A percentile compares a stretch with the other conserved stretches of the same genome.
phyloP scores from a whole-genome alignment of 2,797 vertebrate species.

The Sebastes alutus region DNA sequence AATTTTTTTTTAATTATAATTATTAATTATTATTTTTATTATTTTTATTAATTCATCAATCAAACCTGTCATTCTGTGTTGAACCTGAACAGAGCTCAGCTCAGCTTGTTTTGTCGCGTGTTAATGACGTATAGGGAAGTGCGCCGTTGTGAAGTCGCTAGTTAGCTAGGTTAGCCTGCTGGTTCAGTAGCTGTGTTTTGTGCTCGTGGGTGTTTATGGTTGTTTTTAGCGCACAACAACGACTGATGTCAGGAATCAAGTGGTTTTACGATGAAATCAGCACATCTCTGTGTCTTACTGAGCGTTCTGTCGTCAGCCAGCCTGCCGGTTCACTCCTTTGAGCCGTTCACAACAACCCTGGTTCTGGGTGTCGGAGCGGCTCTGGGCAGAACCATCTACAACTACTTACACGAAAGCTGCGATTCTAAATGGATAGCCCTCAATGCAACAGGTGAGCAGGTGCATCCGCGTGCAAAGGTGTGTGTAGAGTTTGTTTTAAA shows the following conservation, averaged over 20 bases:
- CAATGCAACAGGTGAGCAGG: slow-evolving; percentile 76
- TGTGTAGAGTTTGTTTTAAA: no score
- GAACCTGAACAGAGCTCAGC: no score
- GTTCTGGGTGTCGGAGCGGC: slow-evolving; percentile 47
- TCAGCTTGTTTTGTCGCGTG: not conserved
- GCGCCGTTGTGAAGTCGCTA: not conserved
- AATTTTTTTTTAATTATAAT: no score
- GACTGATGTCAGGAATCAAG: not conserved
- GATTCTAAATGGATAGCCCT: slow-evolving; percentile 68
- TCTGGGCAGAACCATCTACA: slow-evolving; percentile 66
- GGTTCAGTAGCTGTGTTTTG: not conserved
- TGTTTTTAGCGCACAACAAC: not conserved
- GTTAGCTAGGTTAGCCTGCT: no score
- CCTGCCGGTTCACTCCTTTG: slow-evolving; percentile 64
- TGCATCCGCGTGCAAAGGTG: not conserved
- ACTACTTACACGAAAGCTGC: slow-evolving; percentile 75
- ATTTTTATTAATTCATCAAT: no score
- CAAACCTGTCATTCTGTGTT: no score
- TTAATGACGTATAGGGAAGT: slow-evolving; percentile 55
- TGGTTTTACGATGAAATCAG: slow-evolving; percentile 61
- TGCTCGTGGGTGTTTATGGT: fast-evolving
- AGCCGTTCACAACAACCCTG: slow-evolving; percentile 71
- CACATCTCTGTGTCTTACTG: slow-evolving; percentile 25
- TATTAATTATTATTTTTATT: no score
- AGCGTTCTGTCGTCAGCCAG: slow-evolving; percentile 11